Percentiles rank a stretch among this genome's conserved stretches.
These are phyloP conservation scores for Syndactyla subalaris DNA, from an alignment of 2,797 vertebrate species.

Conservation along the genomic window DNA sequence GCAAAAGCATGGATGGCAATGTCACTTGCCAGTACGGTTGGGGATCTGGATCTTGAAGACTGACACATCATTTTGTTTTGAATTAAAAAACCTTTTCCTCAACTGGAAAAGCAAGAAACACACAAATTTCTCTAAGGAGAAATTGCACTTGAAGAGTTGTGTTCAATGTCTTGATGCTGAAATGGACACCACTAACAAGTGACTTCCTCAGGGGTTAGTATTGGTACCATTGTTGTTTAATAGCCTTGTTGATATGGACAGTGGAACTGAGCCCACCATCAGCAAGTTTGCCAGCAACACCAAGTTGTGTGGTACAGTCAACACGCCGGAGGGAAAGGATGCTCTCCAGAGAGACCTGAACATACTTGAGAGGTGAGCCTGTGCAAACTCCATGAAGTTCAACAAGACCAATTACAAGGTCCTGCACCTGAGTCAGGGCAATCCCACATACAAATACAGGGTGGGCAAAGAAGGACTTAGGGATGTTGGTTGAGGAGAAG, in stretches of 20 bases:
- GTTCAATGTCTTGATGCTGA: not conserved
- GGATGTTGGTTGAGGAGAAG: not conserved
- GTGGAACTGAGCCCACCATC: not conserved
- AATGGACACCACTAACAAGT: not conserved
- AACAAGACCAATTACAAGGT: not conserved
- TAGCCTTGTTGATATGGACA: fast-evolving
- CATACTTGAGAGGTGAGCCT: not conserved
- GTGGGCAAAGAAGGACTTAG: not conserved
- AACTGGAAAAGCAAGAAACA: not conserved
- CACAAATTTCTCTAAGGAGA: not conserved
- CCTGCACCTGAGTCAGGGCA: fast-evolving
- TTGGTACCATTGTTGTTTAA: not conserved
- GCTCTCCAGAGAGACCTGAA: not conserved
- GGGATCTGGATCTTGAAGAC: not conserved
- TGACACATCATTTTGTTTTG: not conserved
- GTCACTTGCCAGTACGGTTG: not conserved
- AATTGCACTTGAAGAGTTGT: fast-evolving
- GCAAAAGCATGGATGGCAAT: not conserved
- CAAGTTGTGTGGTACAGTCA: not conserved
- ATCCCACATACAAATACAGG: not conserved
- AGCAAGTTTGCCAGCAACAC: not conserved
- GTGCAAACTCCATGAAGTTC: not conserved
- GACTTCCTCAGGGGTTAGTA: not conserved
- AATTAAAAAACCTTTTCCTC: not conserved
- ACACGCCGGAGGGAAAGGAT: not conserved